Base-by-base conservation (phyloP, 64 coral and sea anemone genomes). In the Porites australiensis region DNA sequence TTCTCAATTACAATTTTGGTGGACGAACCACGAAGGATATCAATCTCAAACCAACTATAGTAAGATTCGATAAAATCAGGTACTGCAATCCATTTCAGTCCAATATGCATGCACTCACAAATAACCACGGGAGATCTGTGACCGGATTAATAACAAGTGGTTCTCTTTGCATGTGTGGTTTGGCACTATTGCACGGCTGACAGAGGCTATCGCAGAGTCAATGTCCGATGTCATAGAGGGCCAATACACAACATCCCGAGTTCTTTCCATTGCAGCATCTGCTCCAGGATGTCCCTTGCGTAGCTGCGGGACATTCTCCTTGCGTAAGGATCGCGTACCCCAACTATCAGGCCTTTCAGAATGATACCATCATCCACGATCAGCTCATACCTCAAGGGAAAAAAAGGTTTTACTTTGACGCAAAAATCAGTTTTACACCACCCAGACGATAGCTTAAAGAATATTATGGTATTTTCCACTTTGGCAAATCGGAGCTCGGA, bases 201-300 rank as follows among this genome's bases (percentile, higher is more conserved):
- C 77, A 77, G 4, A 8, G 13, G 20, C 19, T 27, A 79, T 21
- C 0, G 53, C 53, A 58, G 51, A 57, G 10, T 57, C 54, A 27
- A 79, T 57, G 9, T 79, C n/a, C 2, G 53, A 15, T 15, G 21
- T 21, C 77, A 79, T 79, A 11, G 19, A 58, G 20, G 77, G 77
- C 77, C 22, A 79, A 87, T 79, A 59, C 54, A 74, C 71, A 74
- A 46, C 47, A 37, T 44, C 77, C 54, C 20, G 37, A 27, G 77
- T 54, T 58, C 51, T 58, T 57, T 54, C 27, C 51, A 0, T 79
- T 3, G 77, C 43, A 59, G 51, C 51, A 22, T 79, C 51, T 22
- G 51, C 20, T 16, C 77, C 77, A 19, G 54, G 54, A 59, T 79
- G 50, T 55, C 19, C 51, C 51, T 59, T 57, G 54, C 60, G 77